Evolutionary conservation across 2,113 vertebrate genomes (phyloP), one percentile per base, ranked within the genome.

Genomic region (Camelus dromedarius): DNA sequence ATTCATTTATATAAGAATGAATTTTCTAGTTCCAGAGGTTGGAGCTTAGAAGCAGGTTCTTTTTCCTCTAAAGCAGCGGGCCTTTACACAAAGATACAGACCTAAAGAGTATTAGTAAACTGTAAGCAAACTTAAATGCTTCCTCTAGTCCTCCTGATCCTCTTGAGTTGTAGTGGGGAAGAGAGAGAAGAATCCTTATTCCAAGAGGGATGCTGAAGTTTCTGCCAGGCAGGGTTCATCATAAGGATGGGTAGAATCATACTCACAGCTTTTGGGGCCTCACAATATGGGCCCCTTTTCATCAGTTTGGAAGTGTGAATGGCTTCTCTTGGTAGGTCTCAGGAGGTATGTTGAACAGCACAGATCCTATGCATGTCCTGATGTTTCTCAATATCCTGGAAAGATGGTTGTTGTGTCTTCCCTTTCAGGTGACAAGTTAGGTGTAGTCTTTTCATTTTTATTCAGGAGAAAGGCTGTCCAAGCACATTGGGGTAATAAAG

Each of bases 11-110:
- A 62, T 86, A 79, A 88, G 42, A 88, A 70, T 42, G 80, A 32
- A 88, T 81, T 88, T 94, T 89, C 85, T 66, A 56, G 20, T 82
- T 64, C 8, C 15, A 94, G 67, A 81, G n/a, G 28, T 73, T 30
- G 46, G 38, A 89, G 50, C 60, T 75, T 67, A 69, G 70, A 75
- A 69, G 50, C 38, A 89, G 50, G 32, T 88, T 82, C 58, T 92
- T 92, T 62, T 50, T 30, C 19, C 38, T 56, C 32, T 75, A 88
- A 56, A 92, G 67, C 38, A 92, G 66, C 50, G 15, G 32, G 5
- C 48, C 42, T 95, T 95, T 82, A 87, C 67, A 67, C 24, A 88
- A 79, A 86, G 46, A 73, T 88, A 81, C 11, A 50, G 66, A 35
- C 35, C 67, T 11, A 62, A 50, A 69, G 13, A 89, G 13, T 90